phyloP scores from a whole-genome alignment of 2,797 vertebrate species.

The Phalloptychus januarius region DNA sequence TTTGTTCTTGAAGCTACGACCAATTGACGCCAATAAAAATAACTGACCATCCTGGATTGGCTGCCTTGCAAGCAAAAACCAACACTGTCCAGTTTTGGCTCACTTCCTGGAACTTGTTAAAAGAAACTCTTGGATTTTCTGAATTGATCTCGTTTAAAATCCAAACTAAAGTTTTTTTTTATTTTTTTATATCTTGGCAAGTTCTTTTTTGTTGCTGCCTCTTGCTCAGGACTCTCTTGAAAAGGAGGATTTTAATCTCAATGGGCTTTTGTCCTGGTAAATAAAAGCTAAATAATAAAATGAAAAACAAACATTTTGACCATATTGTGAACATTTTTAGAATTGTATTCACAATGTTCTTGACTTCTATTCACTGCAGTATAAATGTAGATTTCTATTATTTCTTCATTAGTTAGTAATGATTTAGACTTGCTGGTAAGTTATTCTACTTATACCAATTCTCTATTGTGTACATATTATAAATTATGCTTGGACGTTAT shows the following conservation, averaged over 20 bases:
- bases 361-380: not conserved
- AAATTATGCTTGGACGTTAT: constrained; percentile 44
- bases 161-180: too few relatives aligned
- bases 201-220: too few relatives aligned
- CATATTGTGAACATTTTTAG: not conserved
- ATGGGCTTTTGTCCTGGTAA: too few relatives aligned
- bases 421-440: not conserved
- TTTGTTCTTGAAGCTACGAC: not conserved
- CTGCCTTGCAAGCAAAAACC: not conserved
- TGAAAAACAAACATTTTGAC: not conserved
- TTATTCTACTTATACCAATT: not conserved
- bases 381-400: not conserved
- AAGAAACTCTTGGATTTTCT: too few relatives aligned
- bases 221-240: too few relatives aligned
- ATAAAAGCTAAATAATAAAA: too few relatives aligned
- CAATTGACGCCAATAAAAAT: not conserved
- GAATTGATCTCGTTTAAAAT: too few relatives aligned
- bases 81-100: too few relatives aligned
- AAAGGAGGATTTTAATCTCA: too few relatives aligned
- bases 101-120: too few relatives aligned
- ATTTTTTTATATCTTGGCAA: too few relatives aligned
- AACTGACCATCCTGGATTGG: not conserved
- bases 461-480: not conserved
- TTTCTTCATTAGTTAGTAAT: not conserved
- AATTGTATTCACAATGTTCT: not conserved